Evolutionary conservation across 2,113 vertebrate species (phyloP).

Genomic region (Albula glossodonta): DNA sequence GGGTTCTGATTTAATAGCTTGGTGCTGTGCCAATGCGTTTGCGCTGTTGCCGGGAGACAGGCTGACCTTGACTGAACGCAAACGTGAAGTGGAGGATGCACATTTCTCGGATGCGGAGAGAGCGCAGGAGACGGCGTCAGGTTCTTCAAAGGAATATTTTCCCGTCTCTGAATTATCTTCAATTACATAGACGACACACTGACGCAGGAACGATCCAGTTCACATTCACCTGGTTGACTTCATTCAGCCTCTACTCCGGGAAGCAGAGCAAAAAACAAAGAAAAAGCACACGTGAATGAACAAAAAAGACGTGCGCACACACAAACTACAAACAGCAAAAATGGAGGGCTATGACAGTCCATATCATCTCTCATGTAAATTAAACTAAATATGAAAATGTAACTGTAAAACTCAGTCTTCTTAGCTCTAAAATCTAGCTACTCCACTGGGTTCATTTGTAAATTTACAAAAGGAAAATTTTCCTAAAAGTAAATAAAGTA

Average conservation of each 20-base stretch:
- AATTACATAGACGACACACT: neutral
- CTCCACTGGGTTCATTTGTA: too few relatives aligned
- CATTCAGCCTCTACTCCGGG: neutral
- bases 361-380: too few relatives aligned
- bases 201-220: neutral
- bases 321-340: too few relatives aligned
- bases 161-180: neutral
- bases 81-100: neutral
- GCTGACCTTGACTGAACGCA: constrained; percentile 22
- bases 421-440: too few relatives aligned
- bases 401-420: too few relatives aligned
- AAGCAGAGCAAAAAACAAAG: neutral
- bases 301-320: too few relatives aligned
- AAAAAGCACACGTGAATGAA: neutral
- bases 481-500: too few relatives aligned
- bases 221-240: neutral
- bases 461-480: too few relatives aligned
- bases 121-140: neutral
- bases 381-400: too few relatives aligned
- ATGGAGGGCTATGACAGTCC: too few relatives aligned
- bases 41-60: constrained; percentile 21
- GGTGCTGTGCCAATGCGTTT: constrained; percentile 8
- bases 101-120: neutral
- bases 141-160: neutral
- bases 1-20: constrained; percentile 26